A percentile compares a stretch with the other conserved stretches of the same genome.
phyloP scores from a whole-genome alignment of 1,140 invertebrate genomes.

The Bombus ignitus region DNA sequence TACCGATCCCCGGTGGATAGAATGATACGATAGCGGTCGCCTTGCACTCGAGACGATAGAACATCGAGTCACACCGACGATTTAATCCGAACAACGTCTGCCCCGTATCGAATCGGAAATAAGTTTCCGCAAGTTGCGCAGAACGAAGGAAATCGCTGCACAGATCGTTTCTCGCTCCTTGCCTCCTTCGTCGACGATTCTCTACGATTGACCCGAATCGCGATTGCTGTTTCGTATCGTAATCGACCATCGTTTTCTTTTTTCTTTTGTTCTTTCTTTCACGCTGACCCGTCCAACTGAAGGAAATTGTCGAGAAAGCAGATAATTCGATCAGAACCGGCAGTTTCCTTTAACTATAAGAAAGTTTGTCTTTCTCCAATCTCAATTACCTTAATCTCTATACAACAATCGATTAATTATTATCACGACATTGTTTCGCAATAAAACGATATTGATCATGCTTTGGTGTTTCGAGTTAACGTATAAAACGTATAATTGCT shows the following conservation, averaged over 20 bases:
- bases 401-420: background rate
- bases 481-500: slow-evolving; percentile 38
- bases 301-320: background rate
- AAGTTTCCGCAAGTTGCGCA: slow-evolving; percentile 51
- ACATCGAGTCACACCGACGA: slow-evolving; percentile 22
- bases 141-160: slow-evolving; percentile 35
- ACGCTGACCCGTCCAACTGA: too few relatives aligned
- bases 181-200: background rate
- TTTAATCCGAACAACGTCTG: slow-evolving; percentile 54
- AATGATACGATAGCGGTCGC: background rate
- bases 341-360: too few relatives aligned
- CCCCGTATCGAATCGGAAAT: slow-evolving; percentile 37
- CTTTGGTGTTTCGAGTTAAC: background rate
- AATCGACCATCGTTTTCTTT: background rate
- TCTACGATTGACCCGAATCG: background rate
- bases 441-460: too few relatives aligned
- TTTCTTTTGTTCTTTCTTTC: background rate
- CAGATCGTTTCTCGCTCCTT: background rate
- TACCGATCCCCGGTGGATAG: background rate
- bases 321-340: background rate
- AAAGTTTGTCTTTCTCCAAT: background rate
- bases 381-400: background rate
- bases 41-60: background rate
- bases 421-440: background rate
- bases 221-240: background rate